Conservation (phyloP, 2,888 invertebrate species). For the Megamerina dolium region DNA sequence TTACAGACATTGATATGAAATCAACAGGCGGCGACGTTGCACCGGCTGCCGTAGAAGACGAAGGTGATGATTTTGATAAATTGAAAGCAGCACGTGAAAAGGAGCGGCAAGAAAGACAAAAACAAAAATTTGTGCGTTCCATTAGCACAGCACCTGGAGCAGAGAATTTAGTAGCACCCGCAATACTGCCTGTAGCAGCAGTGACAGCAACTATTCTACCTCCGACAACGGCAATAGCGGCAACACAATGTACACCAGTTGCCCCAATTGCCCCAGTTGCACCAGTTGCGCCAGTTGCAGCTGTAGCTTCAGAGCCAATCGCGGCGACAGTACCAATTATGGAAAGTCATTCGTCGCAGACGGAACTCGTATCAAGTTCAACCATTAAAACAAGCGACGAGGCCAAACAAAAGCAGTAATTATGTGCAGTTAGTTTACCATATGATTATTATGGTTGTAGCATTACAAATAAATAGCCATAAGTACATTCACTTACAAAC, state of each 20-base stretch:
- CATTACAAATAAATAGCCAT: too few relatives aligned
- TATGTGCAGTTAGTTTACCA: too few relatives aligned
- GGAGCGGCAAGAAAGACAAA: slow-evolving; percentile 59
- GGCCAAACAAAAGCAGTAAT: too few relatives aligned
- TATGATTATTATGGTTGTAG: too few relatives aligned
- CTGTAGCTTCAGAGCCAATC: slow-evolving; percentile 1
- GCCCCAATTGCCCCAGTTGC: slow-evolving; percentile 5
- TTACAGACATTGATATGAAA: slow-evolving; percentile 39
- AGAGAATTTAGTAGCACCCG: slow-evolving; percentile 12
- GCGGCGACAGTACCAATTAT: neutral
- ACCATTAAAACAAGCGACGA: too few relatives aligned
- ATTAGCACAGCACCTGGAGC: slow-evolving; percentile 44
- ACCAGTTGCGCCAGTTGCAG: neutral
- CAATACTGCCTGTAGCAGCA: slow-evolving; percentile 16
- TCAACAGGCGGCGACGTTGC: slow-evolving; percentile 31
- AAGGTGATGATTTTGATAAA: slow-evolving; percentile 65
- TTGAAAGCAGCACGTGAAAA: slow-evolving; percentile 64
- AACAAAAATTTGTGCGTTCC: slow-evolving; percentile 58
- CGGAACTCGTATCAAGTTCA: too few relatives aligned
- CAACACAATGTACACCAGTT: slow-evolving; percentile 15
- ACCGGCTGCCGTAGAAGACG: slow-evolving; percentile 30
- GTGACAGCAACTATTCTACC: slow-evolving; percentile 19
- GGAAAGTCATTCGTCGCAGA: too few relatives aligned
- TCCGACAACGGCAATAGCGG: slow-evolving; percentile 7
- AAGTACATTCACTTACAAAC: too few relatives aligned